These are phyloP conservation scores for Caenorhabditis remanei DNA, from an alignment of 1,140 invertebrate genomes.

Conservation along the genomic window DNA sequence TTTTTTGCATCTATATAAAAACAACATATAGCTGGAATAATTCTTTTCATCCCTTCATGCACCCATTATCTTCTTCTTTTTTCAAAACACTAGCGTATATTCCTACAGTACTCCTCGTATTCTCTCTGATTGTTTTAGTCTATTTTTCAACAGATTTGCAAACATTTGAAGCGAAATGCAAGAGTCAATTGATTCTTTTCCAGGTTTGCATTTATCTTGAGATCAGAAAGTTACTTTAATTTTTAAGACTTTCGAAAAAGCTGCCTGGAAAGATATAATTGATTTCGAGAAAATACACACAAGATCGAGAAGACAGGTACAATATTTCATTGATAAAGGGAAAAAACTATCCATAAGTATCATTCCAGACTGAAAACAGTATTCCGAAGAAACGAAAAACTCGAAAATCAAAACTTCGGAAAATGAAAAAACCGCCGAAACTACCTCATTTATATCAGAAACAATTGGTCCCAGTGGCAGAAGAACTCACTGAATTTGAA, in stretches of 20 bases:
- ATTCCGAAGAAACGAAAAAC: neutral
- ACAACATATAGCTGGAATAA: no score
- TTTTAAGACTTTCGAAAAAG: neutral
- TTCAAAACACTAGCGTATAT: neutral
- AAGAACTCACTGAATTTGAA: neutral
- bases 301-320: neutral
- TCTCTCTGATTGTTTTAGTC: neutral
- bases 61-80: neutral
- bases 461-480: slow-evolving; percentile 1
- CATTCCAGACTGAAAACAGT: neutral
- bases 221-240: neutral
- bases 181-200: neutral
- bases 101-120: neutral
- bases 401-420: neutral
- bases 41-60: neutral
- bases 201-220: neutral
- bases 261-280: slow-evolving; percentile 16
- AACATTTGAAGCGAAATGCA: neutral
- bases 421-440: neutral
- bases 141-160: neutral
- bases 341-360: neutral
- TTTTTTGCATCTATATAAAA: neutral
- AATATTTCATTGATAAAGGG: neutral
- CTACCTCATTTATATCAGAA: neutral
- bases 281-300: neutral